Base-by-base conservation (phyloP, 1,140 invertebrate species). In the Drosophila orena region DNA sequence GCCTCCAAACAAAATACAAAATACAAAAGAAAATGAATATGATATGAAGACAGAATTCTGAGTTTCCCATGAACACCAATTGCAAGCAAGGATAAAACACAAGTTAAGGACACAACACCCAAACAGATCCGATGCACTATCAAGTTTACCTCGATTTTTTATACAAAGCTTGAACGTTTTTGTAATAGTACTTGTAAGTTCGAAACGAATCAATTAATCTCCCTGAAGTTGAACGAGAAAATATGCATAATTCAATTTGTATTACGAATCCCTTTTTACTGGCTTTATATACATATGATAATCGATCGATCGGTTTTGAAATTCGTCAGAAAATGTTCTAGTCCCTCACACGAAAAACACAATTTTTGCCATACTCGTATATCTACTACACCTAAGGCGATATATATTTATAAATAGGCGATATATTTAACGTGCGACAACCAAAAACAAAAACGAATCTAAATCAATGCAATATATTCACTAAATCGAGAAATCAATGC, bases 71-170 rank as follows among this genome's bases (percentile, higher is more conserved):
- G 38, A 57, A 57, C 68, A 71, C 49, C 66, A 71, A 69, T 37
- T 57, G 30, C 30, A 30, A 57, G 58, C 24, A 57, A 72, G 43
- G 54, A 56, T 43, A 52, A 55, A 46, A 55, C 46, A 37, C 27
- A 44, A 50, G 46, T 38, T 40, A 57, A 54, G 64, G 46, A 55
- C 62, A 47, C 64, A 38, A 69, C 66, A 56, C 65, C 24, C 24
- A 37, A 71, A 24, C 81, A 74, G 55, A 79, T 76, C 79, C 76
- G 80, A 84, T 83, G 80, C 80, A 83, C 80, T 83, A 83, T 83
- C 80, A 83, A 83, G 76, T 83, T 83, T 83, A 83, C 80, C 80
- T 83, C 80, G 80, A 84, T 84, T 84, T 84, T 84, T 77, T 84
- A 84, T 84, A 84, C 80, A 84, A 79, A 57, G 69, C 84, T 89